These are phyloP conservation scores for Caenorhabditis sinica DNA, from an alignment of 2,888 invertebrate species.

Conservation along the genomic window DNA sequence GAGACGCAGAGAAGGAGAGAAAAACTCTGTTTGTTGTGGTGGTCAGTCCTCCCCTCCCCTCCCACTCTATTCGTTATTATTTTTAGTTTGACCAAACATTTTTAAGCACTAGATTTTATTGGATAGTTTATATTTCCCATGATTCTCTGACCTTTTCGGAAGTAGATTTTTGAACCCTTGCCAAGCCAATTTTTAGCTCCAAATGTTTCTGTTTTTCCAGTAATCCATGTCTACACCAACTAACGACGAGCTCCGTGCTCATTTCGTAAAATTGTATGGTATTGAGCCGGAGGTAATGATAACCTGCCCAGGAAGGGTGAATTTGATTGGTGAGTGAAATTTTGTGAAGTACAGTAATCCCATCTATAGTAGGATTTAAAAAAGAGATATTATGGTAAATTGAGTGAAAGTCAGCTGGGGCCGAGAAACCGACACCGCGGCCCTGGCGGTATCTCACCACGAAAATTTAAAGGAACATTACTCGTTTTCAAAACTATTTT, in stretches of 20 bases:
- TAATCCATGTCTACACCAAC: not conserved
- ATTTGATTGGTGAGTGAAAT: slow-evolving; percentile 89
- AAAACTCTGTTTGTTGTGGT: slow-evolving; percentile 1
- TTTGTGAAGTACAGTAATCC: not conserved
- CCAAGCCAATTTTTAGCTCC: not conserved
- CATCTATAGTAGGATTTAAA: not conserved
- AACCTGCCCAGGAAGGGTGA: slow-evolving; percentile 89
- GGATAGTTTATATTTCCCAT: not conserved
- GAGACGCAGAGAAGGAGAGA: slow-evolving; percentile 10
- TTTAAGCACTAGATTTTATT: not conserved
- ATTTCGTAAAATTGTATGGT: slow-evolving; percentile 41
- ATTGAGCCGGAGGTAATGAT: slow-evolving; percentile 76
- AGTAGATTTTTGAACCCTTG: not conserved
- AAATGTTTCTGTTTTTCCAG: too few relatives aligned
- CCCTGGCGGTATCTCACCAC: too few relatives aligned
- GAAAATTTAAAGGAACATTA: too few relatives aligned
- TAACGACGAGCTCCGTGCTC: slow-evolving; percentile 36
- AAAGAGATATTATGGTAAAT: too few relatives aligned
- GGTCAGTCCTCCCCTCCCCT: not conserved
- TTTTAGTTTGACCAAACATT: not conserved
- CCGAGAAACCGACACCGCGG: not conserved
- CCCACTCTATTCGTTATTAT: not conserved
- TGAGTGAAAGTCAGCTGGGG: too few relatives aligned
- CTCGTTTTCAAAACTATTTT: too few relatives aligned
- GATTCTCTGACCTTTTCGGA: not conserved